Evolutionary conservation across 1,140 invertebrate species (phyloP).

Genomic region (Pseudoatta argentina): DNA sequence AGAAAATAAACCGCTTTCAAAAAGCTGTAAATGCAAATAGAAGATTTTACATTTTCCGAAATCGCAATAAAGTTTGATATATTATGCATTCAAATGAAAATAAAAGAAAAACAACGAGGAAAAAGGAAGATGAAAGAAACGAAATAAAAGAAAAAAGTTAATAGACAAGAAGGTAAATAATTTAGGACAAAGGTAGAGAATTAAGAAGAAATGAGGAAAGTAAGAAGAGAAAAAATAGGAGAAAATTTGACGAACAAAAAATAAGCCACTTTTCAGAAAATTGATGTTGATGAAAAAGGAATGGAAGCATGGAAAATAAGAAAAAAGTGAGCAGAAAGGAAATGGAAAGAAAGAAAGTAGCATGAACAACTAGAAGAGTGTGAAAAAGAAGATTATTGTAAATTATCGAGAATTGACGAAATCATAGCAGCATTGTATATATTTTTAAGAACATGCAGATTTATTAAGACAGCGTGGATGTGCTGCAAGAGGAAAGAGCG

Average conservation of each 20-base stretch:
- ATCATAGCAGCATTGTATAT: conserved; percentile 69
- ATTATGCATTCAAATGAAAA: conserved; percentile 21
- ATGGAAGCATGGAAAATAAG: not conserved
- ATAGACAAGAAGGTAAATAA: not conserved
- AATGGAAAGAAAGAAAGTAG: not conserved
- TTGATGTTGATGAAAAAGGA: conserved; percentile 4
- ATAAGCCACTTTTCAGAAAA: conserved; percentile 1
- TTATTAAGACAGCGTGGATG: conserved; percentile 52
- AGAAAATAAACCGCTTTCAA: not conserved
- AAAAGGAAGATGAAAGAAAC: not conserved
- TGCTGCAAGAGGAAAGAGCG: not conserved
- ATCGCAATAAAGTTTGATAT: not conserved
- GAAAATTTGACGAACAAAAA: conserved; percentile 8
- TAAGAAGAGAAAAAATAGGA: not conserved
- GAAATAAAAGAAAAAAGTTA: not conserved
- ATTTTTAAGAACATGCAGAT: conserved; percentile 72
- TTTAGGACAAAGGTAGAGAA: not conserved
- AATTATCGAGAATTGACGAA: conserved; percentile 64
- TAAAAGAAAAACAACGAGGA: not conserved
- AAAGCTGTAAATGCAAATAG: not conserved
- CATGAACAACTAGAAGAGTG: conserved; percentile 14
- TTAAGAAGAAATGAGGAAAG: not conserved
- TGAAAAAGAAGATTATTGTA: conserved; percentile 60
- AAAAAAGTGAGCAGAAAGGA: not conserved
- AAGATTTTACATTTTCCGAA: conserved; percentile 16